Evolutionary conservation across 2,888 invertebrate species (phyloP).

Genomic region (Lysandra coridon): DNA sequence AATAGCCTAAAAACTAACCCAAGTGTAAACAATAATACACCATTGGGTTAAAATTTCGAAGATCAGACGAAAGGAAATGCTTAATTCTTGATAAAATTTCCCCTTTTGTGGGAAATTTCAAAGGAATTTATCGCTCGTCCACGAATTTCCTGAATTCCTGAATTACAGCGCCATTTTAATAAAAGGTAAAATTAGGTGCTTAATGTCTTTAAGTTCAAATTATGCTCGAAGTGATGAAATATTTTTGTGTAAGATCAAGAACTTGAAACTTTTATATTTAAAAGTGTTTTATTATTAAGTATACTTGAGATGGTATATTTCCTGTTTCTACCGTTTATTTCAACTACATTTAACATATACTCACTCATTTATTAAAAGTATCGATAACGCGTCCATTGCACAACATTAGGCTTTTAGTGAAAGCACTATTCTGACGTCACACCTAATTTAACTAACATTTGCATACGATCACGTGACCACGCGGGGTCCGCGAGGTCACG

Average conservation of each 20-base stretch:
- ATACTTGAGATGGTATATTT: too few species aligned
- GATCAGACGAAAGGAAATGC: background rate
- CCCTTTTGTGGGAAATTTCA: background rate
- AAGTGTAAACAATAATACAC: background rate
- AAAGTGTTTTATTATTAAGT: too few species aligned
- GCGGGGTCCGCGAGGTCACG: conserved; percentile 12
- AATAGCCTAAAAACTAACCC: background rate
- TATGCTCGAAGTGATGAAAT: background rate
- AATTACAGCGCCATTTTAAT: background rate
- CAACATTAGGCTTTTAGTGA: background rate
- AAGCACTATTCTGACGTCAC: background rate
- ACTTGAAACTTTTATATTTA: too few species aligned
- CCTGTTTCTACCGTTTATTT: too few species aligned
- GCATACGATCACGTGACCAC: conserved; percentile 9
- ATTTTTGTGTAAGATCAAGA: background rate
- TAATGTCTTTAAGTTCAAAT: background rate
- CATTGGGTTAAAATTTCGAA: background rate
- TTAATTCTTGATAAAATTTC: background rate
- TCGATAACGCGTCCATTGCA: background rate
- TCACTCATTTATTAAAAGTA: too few species aligned
- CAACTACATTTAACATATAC: too few species aligned
- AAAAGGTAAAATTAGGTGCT: background rate
- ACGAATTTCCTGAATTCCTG: background rate
- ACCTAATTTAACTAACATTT: conserved; percentile 11
- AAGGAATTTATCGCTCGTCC: background rate